These are phyloP conservation scores for Limnodromus scolopaceus DNA, from an alignment of 2,797 vertebrate genomes.

Conservation along the genomic window DNA sequence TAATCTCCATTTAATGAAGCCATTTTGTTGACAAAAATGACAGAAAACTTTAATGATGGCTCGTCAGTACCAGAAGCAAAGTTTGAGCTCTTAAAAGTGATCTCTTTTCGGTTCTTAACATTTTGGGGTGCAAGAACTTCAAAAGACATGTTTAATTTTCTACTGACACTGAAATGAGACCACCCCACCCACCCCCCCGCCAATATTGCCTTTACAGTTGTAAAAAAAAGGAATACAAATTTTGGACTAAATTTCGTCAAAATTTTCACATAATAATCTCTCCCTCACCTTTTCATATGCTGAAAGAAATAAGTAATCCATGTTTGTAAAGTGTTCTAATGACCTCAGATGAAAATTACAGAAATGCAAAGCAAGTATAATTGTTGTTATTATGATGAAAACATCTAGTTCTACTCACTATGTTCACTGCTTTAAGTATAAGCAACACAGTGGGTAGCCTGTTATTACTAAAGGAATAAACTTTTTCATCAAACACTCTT, in stretches of 20 bases:
- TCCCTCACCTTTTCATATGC: background rate
- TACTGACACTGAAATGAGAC: background rate
- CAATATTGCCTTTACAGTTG: background rate
- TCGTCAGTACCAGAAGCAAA: background rate
- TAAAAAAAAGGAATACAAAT: background rate
- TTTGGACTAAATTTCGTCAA: background rate
- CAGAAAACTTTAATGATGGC: background rate
- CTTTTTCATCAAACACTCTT: constrained; percentile 76
- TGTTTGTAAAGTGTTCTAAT: background rate
- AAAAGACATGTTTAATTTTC: background rate
- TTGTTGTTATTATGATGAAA: constrained; percentile 45
- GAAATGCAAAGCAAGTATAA: constrained; percentile 39
- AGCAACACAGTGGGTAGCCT: constrained; percentile 67
- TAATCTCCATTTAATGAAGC: background rate
- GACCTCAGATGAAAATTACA: background rate
- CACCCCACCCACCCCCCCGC: too few relatives aligned
- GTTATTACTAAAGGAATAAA: constrained; percentile 74
- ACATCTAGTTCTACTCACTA: background rate
- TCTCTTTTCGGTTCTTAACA: background rate
- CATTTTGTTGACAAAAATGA: background rate
- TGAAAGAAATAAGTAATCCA: background rate
- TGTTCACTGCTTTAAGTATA: constrained; percentile 53
- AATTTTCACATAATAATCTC: background rate
- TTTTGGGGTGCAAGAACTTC: background rate
- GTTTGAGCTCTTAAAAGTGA: background rate